Percentiles rank a stretch among this genome's conserved stretches.
Evolutionary conservation across 2,888 invertebrate genomes (phyloP).

Genomic region (Icerya purchasi): DNA sequence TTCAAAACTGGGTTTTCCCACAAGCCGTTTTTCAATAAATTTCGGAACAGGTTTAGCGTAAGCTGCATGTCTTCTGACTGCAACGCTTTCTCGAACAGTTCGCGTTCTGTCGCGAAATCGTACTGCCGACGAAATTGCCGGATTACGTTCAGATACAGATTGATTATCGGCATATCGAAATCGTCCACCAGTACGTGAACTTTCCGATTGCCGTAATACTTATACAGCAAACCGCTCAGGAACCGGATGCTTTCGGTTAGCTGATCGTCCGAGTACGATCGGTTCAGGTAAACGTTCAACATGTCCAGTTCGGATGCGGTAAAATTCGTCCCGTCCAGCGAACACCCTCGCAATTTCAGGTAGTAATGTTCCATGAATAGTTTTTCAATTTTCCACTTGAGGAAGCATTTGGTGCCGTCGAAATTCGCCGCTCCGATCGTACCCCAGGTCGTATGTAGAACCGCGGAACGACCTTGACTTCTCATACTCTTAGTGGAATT

Average conservation of each 20-base stretch:
- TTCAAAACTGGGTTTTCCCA: not conserved
- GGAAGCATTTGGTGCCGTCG: not conserved
- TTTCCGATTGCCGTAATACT: slow-evolving; percentile 1
- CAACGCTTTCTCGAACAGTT: not conserved
- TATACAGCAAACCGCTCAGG: not conserved
- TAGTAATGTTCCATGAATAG: not conserved
- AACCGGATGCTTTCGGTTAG: not conserved
- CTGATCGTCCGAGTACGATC: not conserved
- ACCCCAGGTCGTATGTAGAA: not conserved
- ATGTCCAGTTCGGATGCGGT: not conserved
- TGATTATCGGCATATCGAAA: not conserved
- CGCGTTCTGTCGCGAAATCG: not conserved
- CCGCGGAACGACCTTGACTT: slow-evolving; percentile 1
- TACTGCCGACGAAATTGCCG: not conserved
- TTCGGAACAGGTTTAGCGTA: not conserved
- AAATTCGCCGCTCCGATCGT: not conserved
- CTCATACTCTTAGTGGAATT: not conserved
- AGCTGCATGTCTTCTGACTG: not conserved
- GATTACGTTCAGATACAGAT: not conserved
- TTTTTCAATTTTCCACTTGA: not conserved
- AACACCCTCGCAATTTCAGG: not conserved
- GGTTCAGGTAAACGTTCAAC: not conserved
- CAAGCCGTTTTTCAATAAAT: not conserved
- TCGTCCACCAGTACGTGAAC: slow-evolving; percentile 1
- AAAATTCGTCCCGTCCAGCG: not conserved